Conservation (phyloP, 2,797 vertebrate species). For the Pangasius macronema region DNA sequence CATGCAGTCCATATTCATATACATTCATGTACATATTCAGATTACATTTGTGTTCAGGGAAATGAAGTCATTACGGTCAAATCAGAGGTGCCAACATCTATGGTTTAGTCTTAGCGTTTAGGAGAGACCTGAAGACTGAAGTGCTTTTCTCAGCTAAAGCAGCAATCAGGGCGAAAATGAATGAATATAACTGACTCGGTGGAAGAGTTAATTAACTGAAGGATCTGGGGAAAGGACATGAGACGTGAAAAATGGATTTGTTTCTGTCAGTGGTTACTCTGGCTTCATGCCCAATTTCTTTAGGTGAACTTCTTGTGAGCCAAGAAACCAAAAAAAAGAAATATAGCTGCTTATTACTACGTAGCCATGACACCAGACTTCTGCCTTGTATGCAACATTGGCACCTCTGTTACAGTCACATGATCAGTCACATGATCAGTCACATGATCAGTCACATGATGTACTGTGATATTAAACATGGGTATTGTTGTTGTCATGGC, state of each 20-base stretch:
- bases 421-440: not conserved
- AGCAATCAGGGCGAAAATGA: not conserved
- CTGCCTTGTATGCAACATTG: no score
- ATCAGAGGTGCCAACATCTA: not conserved
- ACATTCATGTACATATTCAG: no score
- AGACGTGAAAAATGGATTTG: not conserved
- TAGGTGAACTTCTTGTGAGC: not conserved
- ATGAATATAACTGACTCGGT: not conserved
- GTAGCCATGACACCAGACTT: not conserved
- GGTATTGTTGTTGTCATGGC: not conserved
- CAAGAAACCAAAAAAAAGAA: not conserved
- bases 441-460: not conserved
- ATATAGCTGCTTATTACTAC: no score
- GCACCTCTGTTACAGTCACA: not conserved
- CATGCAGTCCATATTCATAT: no score
- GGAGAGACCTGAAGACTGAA: not conserved
- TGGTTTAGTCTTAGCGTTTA: not conserved
- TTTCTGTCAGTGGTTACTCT: not conserved
- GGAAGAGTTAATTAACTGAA: not conserved
- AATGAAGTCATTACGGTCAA: not conserved
- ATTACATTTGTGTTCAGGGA: not conserved
- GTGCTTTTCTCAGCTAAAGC: not conserved
- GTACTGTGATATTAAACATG: not conserved
- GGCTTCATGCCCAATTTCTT: not conserved
- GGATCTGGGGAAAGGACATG: not conserved